A percentile compares a stretch with the other conserved stretches of the same genome.
phyloP scores from a whole-genome alignment of 1,140 invertebrate species.

The Solen grandis region DNA sequence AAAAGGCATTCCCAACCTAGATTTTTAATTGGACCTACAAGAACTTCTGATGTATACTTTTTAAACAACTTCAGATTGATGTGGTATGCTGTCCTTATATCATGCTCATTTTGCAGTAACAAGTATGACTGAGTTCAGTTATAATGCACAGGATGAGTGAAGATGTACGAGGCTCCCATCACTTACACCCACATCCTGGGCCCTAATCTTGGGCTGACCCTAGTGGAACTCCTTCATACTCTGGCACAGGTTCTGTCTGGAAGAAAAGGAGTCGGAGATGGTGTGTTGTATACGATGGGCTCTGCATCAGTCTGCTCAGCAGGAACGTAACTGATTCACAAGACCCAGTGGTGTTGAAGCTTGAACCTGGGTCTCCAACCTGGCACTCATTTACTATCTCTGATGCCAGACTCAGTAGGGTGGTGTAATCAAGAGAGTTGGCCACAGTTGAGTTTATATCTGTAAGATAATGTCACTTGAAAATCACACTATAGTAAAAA shows the following conservation, averaged over 20 bases:
- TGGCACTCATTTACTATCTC: conserved; percentile 47
- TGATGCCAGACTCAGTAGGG: conserved; percentile 16
- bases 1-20: no score
- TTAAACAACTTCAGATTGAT: no score
- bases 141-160: no score
- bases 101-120: no score
- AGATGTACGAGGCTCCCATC: no score
- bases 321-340: conserved; percentile 32
- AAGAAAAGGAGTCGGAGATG: conserved; percentile 41
- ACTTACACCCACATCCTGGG: conserved; percentile 34
- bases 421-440: conserved; percentile 4
- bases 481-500: neutral
- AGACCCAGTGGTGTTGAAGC: conserved; percentile 16
- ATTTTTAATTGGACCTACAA: no score
- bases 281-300: conserved; percentile 29
- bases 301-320: neutral
- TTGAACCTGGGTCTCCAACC: conserved; percentile 26
- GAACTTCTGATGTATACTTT: no score
- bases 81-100: no score
- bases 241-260: neutral
- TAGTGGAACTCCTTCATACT: conserved; percentile 33
- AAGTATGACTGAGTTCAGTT: no score
- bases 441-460: conserved; percentile 24
- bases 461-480: neutral
- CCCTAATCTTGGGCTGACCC: conserved; percentile 37